phyloP scores from a whole-genome alignment of 2,113 vertebrate genomes.

The Rhynchomys soricoides region DNA sequence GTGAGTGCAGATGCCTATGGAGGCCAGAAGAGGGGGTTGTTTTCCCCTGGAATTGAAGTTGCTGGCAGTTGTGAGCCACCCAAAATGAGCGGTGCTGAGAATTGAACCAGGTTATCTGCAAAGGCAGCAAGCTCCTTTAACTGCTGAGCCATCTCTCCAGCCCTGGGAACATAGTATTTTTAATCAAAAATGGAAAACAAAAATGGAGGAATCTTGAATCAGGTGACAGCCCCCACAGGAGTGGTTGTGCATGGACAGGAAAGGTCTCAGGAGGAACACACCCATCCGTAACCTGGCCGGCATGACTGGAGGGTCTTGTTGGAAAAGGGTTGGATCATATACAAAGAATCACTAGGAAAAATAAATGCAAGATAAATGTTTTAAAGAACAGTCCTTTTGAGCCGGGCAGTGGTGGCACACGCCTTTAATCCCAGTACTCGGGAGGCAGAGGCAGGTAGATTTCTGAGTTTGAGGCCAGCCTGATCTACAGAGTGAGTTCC shows the following conservation, averaged over 20 bases:
- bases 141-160: not conserved
- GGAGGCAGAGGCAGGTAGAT: too few relatives aligned
- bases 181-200: not conserved
- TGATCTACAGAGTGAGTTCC: too few relatives aligned
- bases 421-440: too few relatives aligned
- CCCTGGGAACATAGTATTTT: not conserved
- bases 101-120: not conserved
- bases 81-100: not conserved
- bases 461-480: too few relatives aligned
- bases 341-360: not conserved
- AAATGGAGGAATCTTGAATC: not conserved
- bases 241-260: accelerated
- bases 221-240: not conserved
- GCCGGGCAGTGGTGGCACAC: too few relatives aligned
- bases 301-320: not conserved
- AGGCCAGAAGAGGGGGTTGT: too few relatives aligned
- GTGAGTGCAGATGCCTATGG: not conserved
- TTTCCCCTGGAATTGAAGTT: not conserved
- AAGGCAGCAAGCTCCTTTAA: not conserved
- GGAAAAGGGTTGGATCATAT: not conserved
- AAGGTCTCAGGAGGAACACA: not conserved
- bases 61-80: too few relatives aligned
- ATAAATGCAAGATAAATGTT: not conserved
- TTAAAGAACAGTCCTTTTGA: not conserved
- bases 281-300: not conserved